Evolutionary conservation across 2,888 invertebrate species (phyloP).

Genomic region (Mayetiola destructor): DNA sequence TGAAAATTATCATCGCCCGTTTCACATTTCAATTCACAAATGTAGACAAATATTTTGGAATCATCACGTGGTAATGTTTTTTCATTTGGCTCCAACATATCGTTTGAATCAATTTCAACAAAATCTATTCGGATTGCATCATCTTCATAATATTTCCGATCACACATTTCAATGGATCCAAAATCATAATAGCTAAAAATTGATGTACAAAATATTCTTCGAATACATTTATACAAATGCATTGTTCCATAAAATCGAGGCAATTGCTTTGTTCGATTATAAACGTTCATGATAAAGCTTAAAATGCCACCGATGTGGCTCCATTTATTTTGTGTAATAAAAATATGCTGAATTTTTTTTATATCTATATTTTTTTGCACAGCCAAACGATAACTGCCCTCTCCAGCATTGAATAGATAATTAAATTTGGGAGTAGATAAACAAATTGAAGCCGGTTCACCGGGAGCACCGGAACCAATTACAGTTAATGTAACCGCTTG

Average conservation of each 20-base stretch:
- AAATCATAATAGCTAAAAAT: neutral
- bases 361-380: constrained; percentile 75
- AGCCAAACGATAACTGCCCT: constrained; percentile 76
- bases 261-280: constrained; percentile 66
- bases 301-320: constrained; percentile 75
- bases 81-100: no score
- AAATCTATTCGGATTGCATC: neutral
- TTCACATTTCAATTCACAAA: neutral
- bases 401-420: constrained; percentile 90
- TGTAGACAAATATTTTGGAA: neutral
- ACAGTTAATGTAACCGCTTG: constrained; percentile 31
- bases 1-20: neutral
- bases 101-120: neutral
- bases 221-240: neutral
- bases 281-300: constrained; percentile 69
- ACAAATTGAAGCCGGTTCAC: constrained; percentile 59
- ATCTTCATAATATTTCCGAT: neutral
- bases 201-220: neutral
- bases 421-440: constrained; percentile 49
- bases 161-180: neutral
- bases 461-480: constrained; percentile 64
- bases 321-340: constrained; percentile 76
- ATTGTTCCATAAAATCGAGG: constrained; percentile 69
- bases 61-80: neutral
- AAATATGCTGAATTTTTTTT: constrained; percentile 66